phyloP scores from a whole-genome alignment of 2,888 invertebrate species.

The Melieria omissa region DNA sequence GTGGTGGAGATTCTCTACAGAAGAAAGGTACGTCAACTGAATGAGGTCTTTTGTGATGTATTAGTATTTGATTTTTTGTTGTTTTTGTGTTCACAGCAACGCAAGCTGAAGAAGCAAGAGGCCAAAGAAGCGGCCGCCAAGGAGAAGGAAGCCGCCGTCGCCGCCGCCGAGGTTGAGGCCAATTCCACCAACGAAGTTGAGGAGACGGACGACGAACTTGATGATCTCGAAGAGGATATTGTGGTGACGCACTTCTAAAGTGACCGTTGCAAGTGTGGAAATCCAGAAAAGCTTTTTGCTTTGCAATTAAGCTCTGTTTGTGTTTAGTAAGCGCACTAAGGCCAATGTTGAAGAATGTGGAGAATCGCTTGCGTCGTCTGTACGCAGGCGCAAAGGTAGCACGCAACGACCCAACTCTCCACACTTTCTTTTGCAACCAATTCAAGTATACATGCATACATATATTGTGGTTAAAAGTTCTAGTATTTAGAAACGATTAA shows the following conservation, averaged over 20 bases:
- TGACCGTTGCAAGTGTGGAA: not conserved
- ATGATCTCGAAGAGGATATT: constrained; percentile 89
- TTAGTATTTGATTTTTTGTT: not conserved
- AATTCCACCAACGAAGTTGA: constrained; percentile 68
- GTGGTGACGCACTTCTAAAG: constrained; percentile 83
- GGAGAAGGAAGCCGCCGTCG: constrained; percentile 73
- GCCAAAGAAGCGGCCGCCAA: constrained; percentile 71
- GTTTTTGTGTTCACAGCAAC: constrained; percentile 66
- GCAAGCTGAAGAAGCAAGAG: constrained; percentile 79
- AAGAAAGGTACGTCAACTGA: constrained; percentile 73
- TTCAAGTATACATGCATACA: too few species aligned
- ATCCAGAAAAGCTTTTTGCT: not conserved
- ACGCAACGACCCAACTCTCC: too few species aligned
- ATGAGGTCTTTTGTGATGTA: not conserved
- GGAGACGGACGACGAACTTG: constrained; percentile 87
- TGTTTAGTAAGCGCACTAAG: too few species aligned
- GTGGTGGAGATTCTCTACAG: constrained; percentile 84
- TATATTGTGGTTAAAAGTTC: too few species aligned
- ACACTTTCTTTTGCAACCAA: too few species aligned
- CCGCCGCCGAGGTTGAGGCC: constrained; percentile 72
- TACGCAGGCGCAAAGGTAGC: too few species aligned
- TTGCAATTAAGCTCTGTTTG: too few species aligned
- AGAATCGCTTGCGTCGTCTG: too few species aligned
- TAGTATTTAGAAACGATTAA: too few species aligned
- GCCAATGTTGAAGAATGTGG: too few species aligned